Percentiles rank a stretch among this genome's conserved stretches.
Evolutionary conservation across 2,113 vertebrate species (phyloP).

Genomic region (Salvelinus alpinus): DNA sequence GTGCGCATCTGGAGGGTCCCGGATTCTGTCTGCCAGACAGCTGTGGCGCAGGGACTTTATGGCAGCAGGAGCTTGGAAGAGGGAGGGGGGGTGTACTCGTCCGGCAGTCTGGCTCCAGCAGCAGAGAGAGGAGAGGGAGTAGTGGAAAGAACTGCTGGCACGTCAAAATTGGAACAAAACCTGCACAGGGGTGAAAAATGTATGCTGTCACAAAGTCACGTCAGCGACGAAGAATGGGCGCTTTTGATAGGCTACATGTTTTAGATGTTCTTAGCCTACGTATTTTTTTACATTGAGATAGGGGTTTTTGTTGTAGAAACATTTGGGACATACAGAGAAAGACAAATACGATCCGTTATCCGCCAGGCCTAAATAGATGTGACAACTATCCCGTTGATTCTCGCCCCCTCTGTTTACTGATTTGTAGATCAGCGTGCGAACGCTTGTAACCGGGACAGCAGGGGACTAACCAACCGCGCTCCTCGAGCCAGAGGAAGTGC

Average conservation of each 20-base stretch:
- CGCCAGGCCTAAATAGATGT: neutral
- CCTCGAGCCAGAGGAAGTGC: slow-evolving; percentile 5
- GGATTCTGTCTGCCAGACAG: neutral
- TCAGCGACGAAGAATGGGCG: neutral
- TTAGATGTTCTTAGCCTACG: neutral
- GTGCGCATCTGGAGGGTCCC: neutral
- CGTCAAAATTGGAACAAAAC: slow-evolving; percentile 48
- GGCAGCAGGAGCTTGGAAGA: slow-evolving; percentile 35
- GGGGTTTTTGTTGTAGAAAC: neutral
- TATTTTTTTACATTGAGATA: neutral
- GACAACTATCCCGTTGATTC: neutral
- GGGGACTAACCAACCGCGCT: slow-evolving; percentile 26
- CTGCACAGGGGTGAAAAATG: slow-evolving; percentile 28
- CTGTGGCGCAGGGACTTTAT: slow-evolving; percentile 13
- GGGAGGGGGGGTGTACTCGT: neutral
- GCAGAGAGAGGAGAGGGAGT: slow-evolving; percentile 30
- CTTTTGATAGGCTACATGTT: neutral
- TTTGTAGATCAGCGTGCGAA: neutral
- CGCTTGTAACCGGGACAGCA: slow-evolving; percentile 29
- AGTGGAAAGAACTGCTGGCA: slow-evolving; percentile 44
- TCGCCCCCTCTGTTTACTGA: neutral
- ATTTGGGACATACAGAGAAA: too few species aligned
- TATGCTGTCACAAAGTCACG: slow-evolving; percentile 23
- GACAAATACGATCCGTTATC: neutral
- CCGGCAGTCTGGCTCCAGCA: neutral